Conservation (phyloP, 2,888 invertebrate genomes). For the Sarcophaga rosellei region DNA sequence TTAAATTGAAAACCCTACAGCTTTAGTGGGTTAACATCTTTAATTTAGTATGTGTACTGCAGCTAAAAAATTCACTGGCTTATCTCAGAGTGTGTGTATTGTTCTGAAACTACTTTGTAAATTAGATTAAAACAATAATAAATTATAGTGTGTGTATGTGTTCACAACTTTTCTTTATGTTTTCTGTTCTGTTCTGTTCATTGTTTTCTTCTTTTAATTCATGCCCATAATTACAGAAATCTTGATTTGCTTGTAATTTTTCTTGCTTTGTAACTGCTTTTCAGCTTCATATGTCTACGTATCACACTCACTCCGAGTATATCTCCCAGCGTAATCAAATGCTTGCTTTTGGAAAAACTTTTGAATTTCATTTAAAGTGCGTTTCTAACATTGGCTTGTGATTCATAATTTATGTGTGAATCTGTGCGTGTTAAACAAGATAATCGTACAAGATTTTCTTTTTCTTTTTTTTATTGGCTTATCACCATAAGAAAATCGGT, state of each 20-base stretch:
- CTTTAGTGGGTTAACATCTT: no score
- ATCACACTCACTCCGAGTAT: no score
- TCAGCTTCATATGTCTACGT: no score
- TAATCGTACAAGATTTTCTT: not conserved
- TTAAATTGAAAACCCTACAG: no score
- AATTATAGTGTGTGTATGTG: not conserved
- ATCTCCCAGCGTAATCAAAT: not conserved
- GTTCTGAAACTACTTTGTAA: not conserved
- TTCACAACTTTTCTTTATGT: not conserved
- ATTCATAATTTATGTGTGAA: constrained; percentile 35
- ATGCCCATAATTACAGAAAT: constrained; percentile 2
- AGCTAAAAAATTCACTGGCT: not conserved
- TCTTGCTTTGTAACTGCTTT: not conserved
- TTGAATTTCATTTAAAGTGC: constrained; percentile 17
- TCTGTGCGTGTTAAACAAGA: constrained; percentile 35
- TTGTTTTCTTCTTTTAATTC: not conserved
- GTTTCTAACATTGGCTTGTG: not conserved
- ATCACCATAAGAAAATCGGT: constrained; percentile 27
- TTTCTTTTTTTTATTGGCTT: not conserved
- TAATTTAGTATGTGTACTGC: no score
- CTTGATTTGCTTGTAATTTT: not conserved
- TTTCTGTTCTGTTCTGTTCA: no score
- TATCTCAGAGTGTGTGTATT: not conserved
- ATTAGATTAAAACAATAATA: not conserved
- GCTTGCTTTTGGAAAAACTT: not conserved